These are phyloP conservation scores for Paramuricea clavata DNA, from an alignment of 92 coral and sea anemone genomes.

Conservation along the genomic window DNA sequence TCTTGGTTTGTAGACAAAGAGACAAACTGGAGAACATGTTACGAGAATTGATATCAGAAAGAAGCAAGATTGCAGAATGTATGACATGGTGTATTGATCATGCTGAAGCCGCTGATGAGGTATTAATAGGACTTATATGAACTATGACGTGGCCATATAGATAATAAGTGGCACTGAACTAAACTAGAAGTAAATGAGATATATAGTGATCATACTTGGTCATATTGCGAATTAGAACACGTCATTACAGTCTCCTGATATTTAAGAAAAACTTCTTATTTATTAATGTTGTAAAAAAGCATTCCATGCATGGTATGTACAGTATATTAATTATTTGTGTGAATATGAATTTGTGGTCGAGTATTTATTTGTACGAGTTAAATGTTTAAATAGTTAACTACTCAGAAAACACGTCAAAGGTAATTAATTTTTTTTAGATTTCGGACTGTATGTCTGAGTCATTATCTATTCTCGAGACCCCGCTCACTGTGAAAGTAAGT, in stretches of 20 bases:
- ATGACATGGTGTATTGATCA: slow-evolving; percentile 97
- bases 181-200: too few species aligned
- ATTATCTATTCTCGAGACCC: slow-evolving; percentile 92
- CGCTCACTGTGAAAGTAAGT: slow-evolving; percentile 83
- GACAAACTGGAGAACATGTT: slow-evolving; percentile 96
- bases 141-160: background rate
- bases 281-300: too few species aligned
- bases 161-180: background rate
- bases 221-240: too few species aligned
- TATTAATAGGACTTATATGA: background rate
- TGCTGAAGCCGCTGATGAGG: slow-evolving; percentile 99
- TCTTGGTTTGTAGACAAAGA: slow-evolving; percentile 74
- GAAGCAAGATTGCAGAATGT: slow-evolving; percentile 86
- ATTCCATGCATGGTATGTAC: too few species aligned
- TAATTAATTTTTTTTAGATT: slow-evolving; percentile 60
- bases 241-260: too few species aligned
- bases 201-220: too few species aligned
- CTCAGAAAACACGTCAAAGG: too few species aligned
- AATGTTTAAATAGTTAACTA: too few species aligned
- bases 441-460: slow-evolving; percentile 95
- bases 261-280: too few species aligned
- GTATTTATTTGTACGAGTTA: too few species aligned
- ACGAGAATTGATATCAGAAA: slow-evolving; percentile 85
- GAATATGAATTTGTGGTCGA: too few species aligned
- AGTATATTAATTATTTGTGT: too few species aligned